These are phyloP conservation scores for Pinna nobilis DNA, from an alignment of 1,140 invertebrate species.

Conservation along the genomic window DNA sequence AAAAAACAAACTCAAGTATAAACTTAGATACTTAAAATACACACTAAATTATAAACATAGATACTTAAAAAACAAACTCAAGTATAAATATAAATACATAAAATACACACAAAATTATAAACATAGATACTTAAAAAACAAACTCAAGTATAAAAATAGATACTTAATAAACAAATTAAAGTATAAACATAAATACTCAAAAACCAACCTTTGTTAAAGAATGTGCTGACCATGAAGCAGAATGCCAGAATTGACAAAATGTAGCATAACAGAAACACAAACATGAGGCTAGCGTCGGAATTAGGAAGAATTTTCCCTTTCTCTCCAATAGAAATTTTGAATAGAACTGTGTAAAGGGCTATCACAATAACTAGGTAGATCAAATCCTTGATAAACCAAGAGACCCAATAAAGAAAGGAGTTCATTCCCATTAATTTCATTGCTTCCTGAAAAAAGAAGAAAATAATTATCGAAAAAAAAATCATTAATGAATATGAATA, in stretches of 20 bases:
- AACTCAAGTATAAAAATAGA: too few relatives aligned
- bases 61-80: background rate
- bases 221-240: conserved; percentile 76
- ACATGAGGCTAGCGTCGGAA: conserved; percentile 75
- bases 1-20: too few relatives aligned
- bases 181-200: background rate
- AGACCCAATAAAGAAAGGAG: conserved; percentile 87
- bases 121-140: background rate
- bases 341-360: conserved; percentile 76
- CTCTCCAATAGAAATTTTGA: conserved; percentile 60
- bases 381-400: conserved; percentile 87
- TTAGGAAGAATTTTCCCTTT: conserved; percentile 71
- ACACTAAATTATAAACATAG: too few relatives aligned
- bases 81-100: background rate
- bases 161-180: too few relatives aligned
- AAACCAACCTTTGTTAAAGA: conserved; percentile 80
- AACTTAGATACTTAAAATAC: too few relatives aligned
- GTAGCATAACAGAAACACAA: conserved; percentile 77
- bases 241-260: conserved; percentile 76
- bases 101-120: background rate
- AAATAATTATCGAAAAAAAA: too few relatives aligned
- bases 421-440: conserved; percentile 92
- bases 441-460: conserved; percentile 79
- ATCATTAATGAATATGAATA: too few relatives aligned
- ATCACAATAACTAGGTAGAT: conserved; percentile 80